Base-by-base conservation (phyloP, 2,888 invertebrate species). In the Allolobophora icterica region DNA sequence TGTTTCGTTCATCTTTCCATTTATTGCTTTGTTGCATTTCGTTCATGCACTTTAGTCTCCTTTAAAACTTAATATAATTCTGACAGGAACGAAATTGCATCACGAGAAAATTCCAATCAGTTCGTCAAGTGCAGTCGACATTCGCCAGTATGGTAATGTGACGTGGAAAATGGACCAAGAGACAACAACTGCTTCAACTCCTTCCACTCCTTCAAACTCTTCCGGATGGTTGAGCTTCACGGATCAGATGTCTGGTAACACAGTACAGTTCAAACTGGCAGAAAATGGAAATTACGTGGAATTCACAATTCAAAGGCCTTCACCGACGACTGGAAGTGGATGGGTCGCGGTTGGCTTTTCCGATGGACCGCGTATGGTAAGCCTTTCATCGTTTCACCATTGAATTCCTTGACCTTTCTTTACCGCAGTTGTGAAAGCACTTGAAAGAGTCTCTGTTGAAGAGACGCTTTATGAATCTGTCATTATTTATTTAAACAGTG, bases 341-440 rank as follows among this genome's bases (percentile, higher is more conserved):
- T 90, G 90, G 90, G 52, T 90, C 5, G 52, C 90, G 0, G 90
- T 90, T 71, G 90, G 58, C 19, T 90, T 90, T 35, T 71, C 71
- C 24, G 34, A 45, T 21, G 45, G 52, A 6, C 52, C 84, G 33
- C 0, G 3, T 30, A 90, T 90, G 90, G 90, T 89, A 42, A 21
- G 11, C 24, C 38, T 42, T 34, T 40, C 42, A 42, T 15, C 17
- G 13, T 38, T 38, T 38, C n/a, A 8, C 38, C 38, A 8, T 38
- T 8, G 38, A 38, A 8, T 8, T 38, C 38, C 38, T 38, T 38
- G 38, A 8, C 8, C 8, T 38, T 38, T 38, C 8, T 38, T 5
- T 8, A 38, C 4, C n/a, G n/a, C n/a, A 3, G 3, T 38, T 38
- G 4, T 8, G 8, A 5, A 38, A 38, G 38, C 38, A 38, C 8